These are phyloP conservation scores for Cichladusa arquata DNA, from an alignment of 2,113 vertebrate species.

Conservation along the genomic window DNA sequence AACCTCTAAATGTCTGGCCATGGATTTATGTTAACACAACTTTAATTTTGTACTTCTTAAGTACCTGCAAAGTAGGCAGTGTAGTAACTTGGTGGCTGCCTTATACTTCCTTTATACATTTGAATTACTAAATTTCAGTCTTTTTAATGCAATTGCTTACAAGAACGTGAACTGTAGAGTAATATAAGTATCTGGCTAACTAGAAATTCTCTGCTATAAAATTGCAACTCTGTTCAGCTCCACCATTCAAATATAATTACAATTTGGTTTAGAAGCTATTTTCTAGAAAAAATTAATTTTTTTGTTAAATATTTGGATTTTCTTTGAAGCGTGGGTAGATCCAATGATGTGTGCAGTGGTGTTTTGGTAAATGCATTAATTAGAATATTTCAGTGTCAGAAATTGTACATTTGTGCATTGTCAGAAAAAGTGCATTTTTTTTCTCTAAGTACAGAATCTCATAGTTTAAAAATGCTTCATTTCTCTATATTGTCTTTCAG, in stretches of 20 bases:
- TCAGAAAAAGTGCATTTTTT: neutral
- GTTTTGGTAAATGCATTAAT: neutral
- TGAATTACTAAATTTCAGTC: neutral
- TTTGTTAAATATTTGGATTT: neutral
- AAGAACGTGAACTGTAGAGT: neutral
- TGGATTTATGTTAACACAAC: neutral
- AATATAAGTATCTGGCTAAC: neutral
- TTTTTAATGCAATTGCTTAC: neutral
- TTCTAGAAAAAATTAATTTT: neutral
- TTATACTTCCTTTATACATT: neutral
- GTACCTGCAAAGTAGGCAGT: neutral
- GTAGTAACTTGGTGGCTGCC: neutral
- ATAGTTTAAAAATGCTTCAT: neutral
- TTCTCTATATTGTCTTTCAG: slow-evolving; percentile 71
- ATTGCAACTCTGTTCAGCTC: neutral
- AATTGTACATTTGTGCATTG: neutral
- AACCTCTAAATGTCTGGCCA: neutral
- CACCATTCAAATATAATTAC: neutral
- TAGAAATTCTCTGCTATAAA: neutral
- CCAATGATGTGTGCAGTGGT: neutral
- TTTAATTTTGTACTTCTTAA: neutral
- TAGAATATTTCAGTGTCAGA: neutral
- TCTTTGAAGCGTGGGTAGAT: neutral
- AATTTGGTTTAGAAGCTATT: neutral
- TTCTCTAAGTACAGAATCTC: neutral